Evolutionary conservation across 2,888 invertebrate genomes (phyloP), one percentile per base, ranked within the genome.

Genomic region (Ectemnius continuus): DNA sequence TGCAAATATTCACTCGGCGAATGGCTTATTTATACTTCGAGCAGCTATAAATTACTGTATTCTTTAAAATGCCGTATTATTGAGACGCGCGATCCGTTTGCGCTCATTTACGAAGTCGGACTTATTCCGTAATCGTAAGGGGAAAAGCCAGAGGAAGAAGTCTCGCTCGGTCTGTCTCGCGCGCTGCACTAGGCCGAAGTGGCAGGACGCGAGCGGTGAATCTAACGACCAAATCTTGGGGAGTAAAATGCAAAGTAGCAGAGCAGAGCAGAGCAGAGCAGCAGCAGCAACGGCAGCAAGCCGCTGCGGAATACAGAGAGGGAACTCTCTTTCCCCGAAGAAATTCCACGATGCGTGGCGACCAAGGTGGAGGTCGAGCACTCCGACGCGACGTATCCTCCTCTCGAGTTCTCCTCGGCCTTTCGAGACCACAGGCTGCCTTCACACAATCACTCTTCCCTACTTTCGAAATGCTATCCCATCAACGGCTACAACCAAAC

Each of bases 231-330:
- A 82, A 88, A 88, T 87, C 88, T 86, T 85, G 78, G n/a, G 16
- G 78, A 83, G 85, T 86, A 85, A 86, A 87, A 88, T 88, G 88
- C 86, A 88, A 88, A 88, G 66, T 79, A 85, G 85, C 81, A 67
- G 71, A 48, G 61, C 36, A 59, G 62, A 45, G 67, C n/a, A n/a
- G n/a, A n/a, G n/a, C n/a, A n/a, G n/a, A n/a, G n/a, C n/a, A n/a
- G n/a, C n/a, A n/a, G n/a, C 70, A 57, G 67, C 62, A 62, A 75
- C 47, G 71, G 65, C 72, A 66, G 63, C 68, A 69, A 52, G 57
- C 16, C 16, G 52, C 16, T 52, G n/a, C n/a, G n/a, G 52, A 36
- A 36, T 71, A 75, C 78, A 61, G 62, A 69, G 36, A 18, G 46
- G 61, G 65, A 46, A 60, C 20, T 56, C 61, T 56, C 70, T 67